Base-by-base conservation (phyloP, 2,113 vertebrate species). In the Anoplopoma fimbria region DNA sequence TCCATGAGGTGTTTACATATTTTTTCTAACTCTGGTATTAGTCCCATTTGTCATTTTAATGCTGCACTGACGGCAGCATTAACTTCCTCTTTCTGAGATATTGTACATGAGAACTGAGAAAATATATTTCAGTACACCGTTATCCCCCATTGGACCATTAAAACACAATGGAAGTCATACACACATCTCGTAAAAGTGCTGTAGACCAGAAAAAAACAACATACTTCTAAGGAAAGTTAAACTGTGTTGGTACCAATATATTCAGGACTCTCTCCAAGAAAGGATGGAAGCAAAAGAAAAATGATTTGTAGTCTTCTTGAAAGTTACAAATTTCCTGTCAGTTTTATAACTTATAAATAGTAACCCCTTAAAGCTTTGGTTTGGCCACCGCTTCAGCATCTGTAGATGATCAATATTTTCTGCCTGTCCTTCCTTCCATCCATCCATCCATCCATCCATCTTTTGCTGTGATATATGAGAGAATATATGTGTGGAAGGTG, bases 321-420 rank as follows among this genome's bases (percentile, higher is more conserved):
- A 36, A 19, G 34, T 58, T 60, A 81, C 42, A 29, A 27, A 47
- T 71, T 45, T 63, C 47, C 34, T 38, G 25, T 67, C 42, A 42
- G 70, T 79, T 76, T 58, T 79, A 40, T 57, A 70, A 17, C 49
- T 68, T 45, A 58, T 53, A 67, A 81, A 51, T 60, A 15, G 27
- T 10, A 47, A 14, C 33, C 65, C 51, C 9, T 31, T 8, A 31
- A 29, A 71, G 42, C 33, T 69, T 74, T 84, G 70, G 31, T 58
- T 73, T 79, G 69, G 29, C 21, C 6, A 23, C 40, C n/a, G n/a
- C n/a, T n/a, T n/a, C n/a, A n/a, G n/a, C n/a, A n/a, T n/a, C n/a
- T n/a, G n/a, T n/a, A n/a, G n/a, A n/a, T n/a, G n/a, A n/a, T n/a
- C n/a, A n/a, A n/a, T n/a, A n/a, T n/a, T n/a, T n/a, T n/a, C n/a